Conservation (phyloP, 2,888 invertebrate genomes). For the Parelbella ahira region DNA sequence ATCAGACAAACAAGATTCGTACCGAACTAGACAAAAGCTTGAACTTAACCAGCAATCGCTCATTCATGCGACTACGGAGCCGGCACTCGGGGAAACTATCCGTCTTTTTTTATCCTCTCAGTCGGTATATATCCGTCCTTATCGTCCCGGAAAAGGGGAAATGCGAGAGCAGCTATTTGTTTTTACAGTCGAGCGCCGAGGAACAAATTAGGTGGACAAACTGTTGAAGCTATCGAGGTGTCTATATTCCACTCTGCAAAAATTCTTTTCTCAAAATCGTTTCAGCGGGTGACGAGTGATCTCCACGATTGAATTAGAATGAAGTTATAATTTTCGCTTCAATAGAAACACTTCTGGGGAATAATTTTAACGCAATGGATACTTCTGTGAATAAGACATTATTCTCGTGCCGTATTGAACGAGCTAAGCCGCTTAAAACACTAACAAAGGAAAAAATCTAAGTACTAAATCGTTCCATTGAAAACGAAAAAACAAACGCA, state of each 20-base stretch:
- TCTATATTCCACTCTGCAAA: slow-evolving; percentile 69
- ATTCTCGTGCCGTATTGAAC: slow-evolving; percentile 10
- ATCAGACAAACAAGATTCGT: slow-evolving; percentile 65
- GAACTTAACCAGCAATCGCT: slow-evolving; percentile 68
- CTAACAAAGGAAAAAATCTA: slow-evolving; percentile 22
- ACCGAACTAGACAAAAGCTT: slow-evolving; percentile 66
- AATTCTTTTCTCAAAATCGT: slow-evolving; percentile 70
- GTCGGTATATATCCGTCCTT: slow-evolving; percentile 61
- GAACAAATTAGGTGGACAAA: slow-evolving; percentile 81
- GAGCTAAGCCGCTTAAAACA: slow-evolving; percentile 11
- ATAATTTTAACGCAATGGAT: too few relatives aligned
- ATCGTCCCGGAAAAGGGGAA: slow-evolving; percentile 57
- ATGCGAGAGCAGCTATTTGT: slow-evolving; percentile 73
- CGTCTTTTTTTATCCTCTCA: slow-evolving; percentile 51
- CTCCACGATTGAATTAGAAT: slow-evolving; percentile 59
- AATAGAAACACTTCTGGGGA: too few relatives aligned
- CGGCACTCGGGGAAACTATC: slow-evolving; percentile 56
- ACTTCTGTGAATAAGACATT: too few relatives aligned
- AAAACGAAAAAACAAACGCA: slow-evolving; percentile 24
- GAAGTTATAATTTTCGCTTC: slow-evolving; percentile 69
- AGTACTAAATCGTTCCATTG: slow-evolving; percentile 25
- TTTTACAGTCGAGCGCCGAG: slow-evolving; percentile 75
- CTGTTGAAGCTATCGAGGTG: slow-evolving; percentile 76
- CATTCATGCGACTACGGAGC: slow-evolving; percentile 57
- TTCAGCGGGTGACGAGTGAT: slow-evolving; percentile 51